Evolutionary conservation across 2,888 invertebrate species (phyloP).

Genomic region (Lasioglossum malachurum): DNA sequence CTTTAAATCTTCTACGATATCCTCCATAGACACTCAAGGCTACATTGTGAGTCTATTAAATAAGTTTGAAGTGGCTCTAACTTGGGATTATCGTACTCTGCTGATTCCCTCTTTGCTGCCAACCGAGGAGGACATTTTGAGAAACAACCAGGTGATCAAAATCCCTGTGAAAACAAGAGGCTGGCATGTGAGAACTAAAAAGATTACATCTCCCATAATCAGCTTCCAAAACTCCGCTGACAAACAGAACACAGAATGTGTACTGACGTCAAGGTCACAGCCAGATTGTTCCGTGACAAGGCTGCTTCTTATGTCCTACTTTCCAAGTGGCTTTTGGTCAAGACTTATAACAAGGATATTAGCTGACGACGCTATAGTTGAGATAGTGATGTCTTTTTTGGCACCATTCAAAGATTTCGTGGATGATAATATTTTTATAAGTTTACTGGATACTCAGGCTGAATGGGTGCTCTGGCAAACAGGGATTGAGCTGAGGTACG

Average conservation of each 20-base stretch:
- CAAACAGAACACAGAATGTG: constrained; percentile 81
- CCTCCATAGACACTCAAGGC: constrained; percentile 89
- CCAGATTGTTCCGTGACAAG: constrained; percentile 89
- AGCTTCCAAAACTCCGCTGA: constrained; percentile 68
- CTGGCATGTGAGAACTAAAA: constrained; percentile 88
- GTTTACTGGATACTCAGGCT: constrained; percentile 89
- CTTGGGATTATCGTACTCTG: constrained; percentile 96
- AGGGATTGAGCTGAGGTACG: constrained; percentile 94
- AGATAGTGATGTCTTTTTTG: constrained; percentile 91
- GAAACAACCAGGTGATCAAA: constrained; percentile 83
- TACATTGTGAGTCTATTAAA: constrained; percentile 96
- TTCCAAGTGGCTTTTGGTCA: constrained; percentile 99
- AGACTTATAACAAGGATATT: constrained; percentile 96
- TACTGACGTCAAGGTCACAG: constrained; percentile 85
- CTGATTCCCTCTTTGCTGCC: constrained; percentile 96
- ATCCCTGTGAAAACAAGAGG: constrained; percentile 89
- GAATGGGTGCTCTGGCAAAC: constrained; percentile 98
- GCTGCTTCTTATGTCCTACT: constrained; percentile 97
- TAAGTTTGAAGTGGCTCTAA: constrained; percentile 98
- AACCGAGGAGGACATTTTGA: constrained; percentile 88
- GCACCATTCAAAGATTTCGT: constrained; percentile 90
- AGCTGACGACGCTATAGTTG: constrained; percentile 94
- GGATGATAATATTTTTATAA: constrained; percentile 87
- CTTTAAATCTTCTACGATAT: constrained; percentile 94
- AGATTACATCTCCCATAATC: constrained; percentile 85